Conservation (phyloP, 2,888 invertebrate species). For the Apoderus coryli region DNA sequence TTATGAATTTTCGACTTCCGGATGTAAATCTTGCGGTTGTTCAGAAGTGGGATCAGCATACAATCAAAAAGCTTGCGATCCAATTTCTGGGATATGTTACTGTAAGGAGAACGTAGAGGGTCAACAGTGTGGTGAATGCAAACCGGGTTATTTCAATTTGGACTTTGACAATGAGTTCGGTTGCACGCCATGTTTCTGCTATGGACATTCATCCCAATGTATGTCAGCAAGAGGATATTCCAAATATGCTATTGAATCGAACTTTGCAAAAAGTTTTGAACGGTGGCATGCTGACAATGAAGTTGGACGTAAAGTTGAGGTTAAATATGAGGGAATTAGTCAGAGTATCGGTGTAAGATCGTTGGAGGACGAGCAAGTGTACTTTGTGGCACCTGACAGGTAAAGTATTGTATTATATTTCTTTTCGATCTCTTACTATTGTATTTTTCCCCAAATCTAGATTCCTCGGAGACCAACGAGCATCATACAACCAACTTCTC, state of each 20-base stretch:
- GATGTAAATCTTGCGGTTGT: slow-evolving; percentile 91
- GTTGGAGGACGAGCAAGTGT: slow-evolving; percentile 62
- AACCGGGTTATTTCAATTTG: slow-evolving; percentile 86
- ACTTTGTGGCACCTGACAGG: slow-evolving; percentile 79
- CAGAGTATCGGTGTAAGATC: slow-evolving; percentile 67
- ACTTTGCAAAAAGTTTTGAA: slow-evolving; percentile 76
- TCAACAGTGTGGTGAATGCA: slow-evolving; percentile 83
- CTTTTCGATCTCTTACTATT: no score
- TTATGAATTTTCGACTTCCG: slow-evolving; percentile 78
- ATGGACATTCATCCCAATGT: slow-evolving; percentile 92
- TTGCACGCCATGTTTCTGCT: slow-evolving; percentile 97
- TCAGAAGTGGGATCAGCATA: slow-evolving; percentile 65
- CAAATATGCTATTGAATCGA: slow-evolving; percentile 50
- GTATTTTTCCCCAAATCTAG: no score
- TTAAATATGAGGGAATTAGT: slow-evolving; percentile 65
- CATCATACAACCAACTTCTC: slow-evolving; percentile 87
- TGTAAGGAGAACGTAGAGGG: slow-evolving; percentile 96
- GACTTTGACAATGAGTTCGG: slow-evolving; percentile 80
- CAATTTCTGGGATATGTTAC: slow-evolving; percentile 60
- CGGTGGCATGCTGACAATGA: slow-evolving; percentile 65
- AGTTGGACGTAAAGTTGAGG: slow-evolving; percentile 37
- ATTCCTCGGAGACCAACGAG: slow-evolving; percentile 68
- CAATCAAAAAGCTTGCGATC: slow-evolving; percentile 74
- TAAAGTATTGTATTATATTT: no score
- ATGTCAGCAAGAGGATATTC: slow-evolving; percentile 45